phyloP scores from a whole-genome alignment of 2,113 vertebrate species.

The Silurus meridionalis region DNA sequence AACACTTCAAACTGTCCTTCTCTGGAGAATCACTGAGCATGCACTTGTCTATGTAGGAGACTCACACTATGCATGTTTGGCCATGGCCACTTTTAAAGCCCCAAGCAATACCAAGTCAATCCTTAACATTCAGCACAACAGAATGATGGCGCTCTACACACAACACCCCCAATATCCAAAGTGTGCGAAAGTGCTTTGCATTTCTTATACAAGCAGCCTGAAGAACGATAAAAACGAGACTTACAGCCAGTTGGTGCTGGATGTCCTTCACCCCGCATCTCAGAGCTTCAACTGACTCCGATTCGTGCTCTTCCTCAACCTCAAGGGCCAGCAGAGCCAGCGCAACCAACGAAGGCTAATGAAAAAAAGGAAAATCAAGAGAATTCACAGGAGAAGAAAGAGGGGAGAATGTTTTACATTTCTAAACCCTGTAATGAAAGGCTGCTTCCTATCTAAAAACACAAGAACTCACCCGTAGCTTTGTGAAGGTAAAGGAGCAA shows the following conservation, averaged over 20 bases:
- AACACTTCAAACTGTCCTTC: too few species aligned
- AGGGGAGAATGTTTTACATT: too few species aligned
- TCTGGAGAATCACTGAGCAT: too few species aligned
- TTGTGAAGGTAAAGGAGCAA: slow-evolving; percentile 89
- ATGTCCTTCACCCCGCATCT: slow-evolving; percentile 75
- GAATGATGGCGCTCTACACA: background rate
- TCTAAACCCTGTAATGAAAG: too few species aligned
- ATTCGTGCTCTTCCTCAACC: slow-evolving; percentile 80
- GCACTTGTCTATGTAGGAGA: too few species aligned
- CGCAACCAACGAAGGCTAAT: slow-evolving; percentile 88
- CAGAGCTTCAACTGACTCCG: slow-evolving; percentile 74
- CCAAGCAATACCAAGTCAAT: too few species aligned
- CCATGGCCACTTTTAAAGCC: too few species aligned
- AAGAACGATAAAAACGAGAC: slow-evolving; percentile 20
- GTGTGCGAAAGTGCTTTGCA: too few species aligned
- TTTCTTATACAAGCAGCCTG: background rate
- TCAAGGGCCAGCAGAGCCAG: slow-evolving; percentile 83
- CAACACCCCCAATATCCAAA: too few species aligned
- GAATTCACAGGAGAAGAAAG: background rate
- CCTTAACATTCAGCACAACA: too few species aligned
- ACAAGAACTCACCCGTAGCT: slow-evolving; percentile 82
- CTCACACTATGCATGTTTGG: too few species aligned
- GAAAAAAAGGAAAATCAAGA: background rate
- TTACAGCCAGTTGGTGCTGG: slow-evolving; percentile 83
- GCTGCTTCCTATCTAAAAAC: background rate